Percentiles rank a stretch among this genome's conserved stretches.
phyloP scores from a whole-genome alignment of 2,797 vertebrate species.

The Pyrrhura leucotis region DNA sequence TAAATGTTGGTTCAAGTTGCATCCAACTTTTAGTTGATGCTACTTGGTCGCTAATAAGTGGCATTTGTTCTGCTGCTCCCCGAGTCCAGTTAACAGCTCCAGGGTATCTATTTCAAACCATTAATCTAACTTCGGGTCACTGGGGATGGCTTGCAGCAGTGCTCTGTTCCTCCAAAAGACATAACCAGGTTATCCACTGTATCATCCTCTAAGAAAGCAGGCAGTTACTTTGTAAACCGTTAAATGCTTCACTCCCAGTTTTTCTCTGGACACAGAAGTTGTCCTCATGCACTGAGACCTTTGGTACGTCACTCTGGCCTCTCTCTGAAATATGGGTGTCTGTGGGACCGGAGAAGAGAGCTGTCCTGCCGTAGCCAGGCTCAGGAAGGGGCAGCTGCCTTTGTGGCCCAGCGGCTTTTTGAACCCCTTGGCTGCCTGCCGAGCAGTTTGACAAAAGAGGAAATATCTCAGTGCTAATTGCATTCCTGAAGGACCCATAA shows the following conservation, averaged over 20 bases:
- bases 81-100: background rate
- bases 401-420: background rate
- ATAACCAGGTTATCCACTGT: background rate
- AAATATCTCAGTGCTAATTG: constrained; percentile 47
- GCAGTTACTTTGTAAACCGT: background rate
- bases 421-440: constrained; percentile 35
- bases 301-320: accelerated
- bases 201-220: background rate
- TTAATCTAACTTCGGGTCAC: background rate
- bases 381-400: background rate
- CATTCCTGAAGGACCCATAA: constrained; percentile 57
- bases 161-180: background rate
- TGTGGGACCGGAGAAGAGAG: background rate
- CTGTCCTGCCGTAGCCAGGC: background rate
- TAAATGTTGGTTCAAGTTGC: background rate
- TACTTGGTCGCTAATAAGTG: background rate
- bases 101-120: background rate
- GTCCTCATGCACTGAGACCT: background rate
- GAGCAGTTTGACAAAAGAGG: constrained; percentile 30
- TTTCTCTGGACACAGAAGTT: background rate
- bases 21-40: background rate
- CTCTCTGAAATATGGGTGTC: background rate
- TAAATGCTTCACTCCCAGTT: background rate
- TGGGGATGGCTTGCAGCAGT: background rate
- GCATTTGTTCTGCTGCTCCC: background rate